These are phyloP conservation scores for Nicator chloris DNA, from an alignment of 2,113 vertebrate species.

Conservation along the genomic window DNA sequence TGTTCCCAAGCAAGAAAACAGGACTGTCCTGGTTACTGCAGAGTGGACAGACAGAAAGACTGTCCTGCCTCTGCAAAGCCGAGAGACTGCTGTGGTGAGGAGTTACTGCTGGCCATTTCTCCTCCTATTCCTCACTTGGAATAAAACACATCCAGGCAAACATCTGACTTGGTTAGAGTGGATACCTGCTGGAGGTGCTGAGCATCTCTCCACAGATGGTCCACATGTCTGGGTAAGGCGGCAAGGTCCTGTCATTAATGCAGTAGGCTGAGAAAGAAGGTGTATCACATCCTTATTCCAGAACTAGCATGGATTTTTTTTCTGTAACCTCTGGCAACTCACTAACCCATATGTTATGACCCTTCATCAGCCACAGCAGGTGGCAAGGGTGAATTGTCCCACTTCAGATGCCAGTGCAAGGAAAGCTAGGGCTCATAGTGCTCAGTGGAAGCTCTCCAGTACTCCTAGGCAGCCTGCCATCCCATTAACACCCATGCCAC, in stretches of 20 bases:
- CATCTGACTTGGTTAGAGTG: background rate
- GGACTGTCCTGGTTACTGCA: background rate
- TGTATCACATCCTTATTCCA: background rate
- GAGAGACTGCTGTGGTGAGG: rapidly evolving
- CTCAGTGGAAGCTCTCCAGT: background rate
- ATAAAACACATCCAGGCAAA: background rate
- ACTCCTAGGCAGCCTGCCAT: background rate
- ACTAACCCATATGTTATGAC: background rate
- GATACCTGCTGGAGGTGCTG: background rate
- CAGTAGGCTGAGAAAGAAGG: background rate
- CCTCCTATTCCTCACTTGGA: background rate
- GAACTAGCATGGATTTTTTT: background rate
- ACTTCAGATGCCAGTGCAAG: background rate
- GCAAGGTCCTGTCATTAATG: background rate
- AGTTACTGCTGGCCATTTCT: background rate
- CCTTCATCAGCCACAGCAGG: background rate
- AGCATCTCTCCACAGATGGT: background rate
- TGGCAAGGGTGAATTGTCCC: background rate
- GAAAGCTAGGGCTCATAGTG: background rate
- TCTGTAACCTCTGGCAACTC: background rate
- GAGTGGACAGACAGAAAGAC: background rate
- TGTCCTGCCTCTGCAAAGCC: background rate
- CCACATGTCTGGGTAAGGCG: rapidly evolving
- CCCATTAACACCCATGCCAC: background rate
- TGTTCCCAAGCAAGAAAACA: background rate